Evolutionary conservation across 2,888 invertebrate species (phyloP).

Genomic region (Aphodius granarius): DNA sequence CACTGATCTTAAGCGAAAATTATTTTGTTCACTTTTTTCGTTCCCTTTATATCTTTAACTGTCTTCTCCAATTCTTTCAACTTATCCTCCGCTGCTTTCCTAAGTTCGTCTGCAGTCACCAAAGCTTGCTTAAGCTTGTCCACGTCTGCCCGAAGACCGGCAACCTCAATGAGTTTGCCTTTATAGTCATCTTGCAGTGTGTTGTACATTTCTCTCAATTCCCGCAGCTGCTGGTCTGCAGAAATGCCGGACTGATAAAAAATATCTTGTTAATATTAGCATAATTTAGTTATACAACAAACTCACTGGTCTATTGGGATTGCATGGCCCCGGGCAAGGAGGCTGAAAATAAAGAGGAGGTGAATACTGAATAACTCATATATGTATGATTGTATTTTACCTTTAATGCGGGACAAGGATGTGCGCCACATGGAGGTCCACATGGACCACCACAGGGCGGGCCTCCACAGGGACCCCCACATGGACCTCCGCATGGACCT

Average conservation of each 20-base stretch:
- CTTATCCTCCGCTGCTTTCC: constrained; percentile 62
- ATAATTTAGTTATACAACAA: not conserved
- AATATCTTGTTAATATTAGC: not conserved
- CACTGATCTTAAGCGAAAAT: not conserved
- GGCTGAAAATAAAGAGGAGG: constrained; percentile 18
- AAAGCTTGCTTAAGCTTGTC: constrained; percentile 55
- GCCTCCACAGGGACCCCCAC: not conserved
- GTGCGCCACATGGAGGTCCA: constrained; percentile 15
- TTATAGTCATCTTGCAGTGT: constrained; percentile 70
- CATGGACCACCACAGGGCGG: not conserved
- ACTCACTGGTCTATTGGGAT: constrained; percentile 41
- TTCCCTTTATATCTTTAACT: constrained; percentile 51
- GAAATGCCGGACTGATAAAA: constrained; percentile 37
- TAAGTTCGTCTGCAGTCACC: constrained; percentile 52
- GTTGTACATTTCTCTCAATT: constrained; percentile 62
- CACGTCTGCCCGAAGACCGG: constrained; percentile 56
- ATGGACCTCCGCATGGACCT: not conserved
- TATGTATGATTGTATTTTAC: not conserved
- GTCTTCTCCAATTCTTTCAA: constrained; percentile 61
- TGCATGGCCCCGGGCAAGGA: constrained; percentile 43
- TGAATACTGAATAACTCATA: not conserved
- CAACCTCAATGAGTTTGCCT: constrained; percentile 68
- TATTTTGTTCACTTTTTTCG: constrained; percentile 43
- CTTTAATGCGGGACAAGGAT: constrained; percentile 20
- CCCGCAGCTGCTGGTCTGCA: constrained; percentile 61